phyloP scores from a whole-genome alignment of 2,113 vertebrate species.

The Leiothrix lutea region DNA sequence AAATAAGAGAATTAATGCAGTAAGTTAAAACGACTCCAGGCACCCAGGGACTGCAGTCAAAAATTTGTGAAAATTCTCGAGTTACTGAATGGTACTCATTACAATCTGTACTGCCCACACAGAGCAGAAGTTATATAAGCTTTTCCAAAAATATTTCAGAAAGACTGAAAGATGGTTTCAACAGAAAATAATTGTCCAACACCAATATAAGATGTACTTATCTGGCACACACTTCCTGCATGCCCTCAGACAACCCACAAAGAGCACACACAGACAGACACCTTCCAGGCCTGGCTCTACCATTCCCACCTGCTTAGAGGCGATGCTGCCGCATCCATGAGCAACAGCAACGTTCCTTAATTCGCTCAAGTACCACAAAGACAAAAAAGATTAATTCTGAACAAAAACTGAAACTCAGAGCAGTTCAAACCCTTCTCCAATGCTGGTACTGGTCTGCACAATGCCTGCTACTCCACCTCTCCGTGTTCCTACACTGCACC shows the following conservation, averaged over 20 bases:
- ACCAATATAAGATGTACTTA: neutral
- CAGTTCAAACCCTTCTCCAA: neutral
- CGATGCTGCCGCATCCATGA: rapidly evolving
- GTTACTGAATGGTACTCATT: neutral
- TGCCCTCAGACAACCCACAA: neutral
- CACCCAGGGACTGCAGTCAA: neutral
- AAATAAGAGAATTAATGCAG: neutral
- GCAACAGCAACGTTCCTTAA: neutral
- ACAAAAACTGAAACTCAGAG: neutral
- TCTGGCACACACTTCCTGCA: neutral
- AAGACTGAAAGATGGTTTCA: neutral
- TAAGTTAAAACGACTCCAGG: neutral
- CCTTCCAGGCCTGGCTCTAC: neutral
- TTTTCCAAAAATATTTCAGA: slow-evolving; percentile 14
- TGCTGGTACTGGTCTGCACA: neutral
- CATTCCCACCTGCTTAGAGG: neutral
- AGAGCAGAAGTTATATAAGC: neutral
- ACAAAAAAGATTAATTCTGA: neutral
- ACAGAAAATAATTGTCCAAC: neutral
- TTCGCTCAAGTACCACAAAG: neutral
- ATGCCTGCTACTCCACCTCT: neutral
- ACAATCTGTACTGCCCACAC: neutral
- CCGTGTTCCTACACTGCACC: neutral
- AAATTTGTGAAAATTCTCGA: neutral
- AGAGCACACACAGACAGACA: neutral